A percentile compares a stretch with the other conserved stretches of the same genome.
Evolutionary conservation across 30 jellyfish, hydroid and myxozoan species (phyloP).

Genomic region (Hydractinia echinata): DNA sequence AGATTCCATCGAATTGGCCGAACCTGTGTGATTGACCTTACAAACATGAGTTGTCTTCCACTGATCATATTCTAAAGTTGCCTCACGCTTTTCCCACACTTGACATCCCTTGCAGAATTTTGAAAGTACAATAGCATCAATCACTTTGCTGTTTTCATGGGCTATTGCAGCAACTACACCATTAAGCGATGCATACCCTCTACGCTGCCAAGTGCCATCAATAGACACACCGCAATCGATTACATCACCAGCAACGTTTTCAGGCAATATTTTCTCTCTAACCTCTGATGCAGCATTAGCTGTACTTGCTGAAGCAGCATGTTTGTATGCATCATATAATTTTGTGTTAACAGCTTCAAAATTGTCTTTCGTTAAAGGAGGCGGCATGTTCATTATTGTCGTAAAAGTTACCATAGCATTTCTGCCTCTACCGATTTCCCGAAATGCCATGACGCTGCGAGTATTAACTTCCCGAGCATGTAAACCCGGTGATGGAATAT

Average conservation of each 20-base stretch:
- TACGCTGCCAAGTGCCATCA: background rate
- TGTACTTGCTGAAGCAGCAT: background rate
- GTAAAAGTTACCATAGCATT: constrained; percentile 4
- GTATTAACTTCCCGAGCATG: constrained; percentile 7
- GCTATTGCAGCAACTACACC: background rate
- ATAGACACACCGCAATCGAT: background rate
- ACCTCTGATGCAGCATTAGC: background rate
- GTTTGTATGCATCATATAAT: too few relatives aligned
- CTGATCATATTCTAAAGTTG: background rate
- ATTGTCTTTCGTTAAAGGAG: constrained; percentile 12
- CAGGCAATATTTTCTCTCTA: background rate
- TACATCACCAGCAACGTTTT: background rate
- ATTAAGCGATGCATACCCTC: background rate
- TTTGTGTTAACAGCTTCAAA: background rate
- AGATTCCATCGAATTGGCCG: constrained; percentile 26
- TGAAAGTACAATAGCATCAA: constrained; percentile 8
- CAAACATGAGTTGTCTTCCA: constrained; percentile 7
- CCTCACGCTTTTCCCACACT: constrained; percentile 30
- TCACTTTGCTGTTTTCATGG: constrained; percentile 25
- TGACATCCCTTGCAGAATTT: constrained; percentile 39
- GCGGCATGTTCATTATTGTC: background rate
- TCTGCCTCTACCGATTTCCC: background rate
- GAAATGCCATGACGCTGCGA: background rate
- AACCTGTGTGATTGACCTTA: constrained; percentile 18
- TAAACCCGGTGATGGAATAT: background rate